These are phyloP conservation scores for Apotomis turbidana DNA, from an alignment of 2,888 invertebrate genomes.

Conservation along the genomic window DNA sequence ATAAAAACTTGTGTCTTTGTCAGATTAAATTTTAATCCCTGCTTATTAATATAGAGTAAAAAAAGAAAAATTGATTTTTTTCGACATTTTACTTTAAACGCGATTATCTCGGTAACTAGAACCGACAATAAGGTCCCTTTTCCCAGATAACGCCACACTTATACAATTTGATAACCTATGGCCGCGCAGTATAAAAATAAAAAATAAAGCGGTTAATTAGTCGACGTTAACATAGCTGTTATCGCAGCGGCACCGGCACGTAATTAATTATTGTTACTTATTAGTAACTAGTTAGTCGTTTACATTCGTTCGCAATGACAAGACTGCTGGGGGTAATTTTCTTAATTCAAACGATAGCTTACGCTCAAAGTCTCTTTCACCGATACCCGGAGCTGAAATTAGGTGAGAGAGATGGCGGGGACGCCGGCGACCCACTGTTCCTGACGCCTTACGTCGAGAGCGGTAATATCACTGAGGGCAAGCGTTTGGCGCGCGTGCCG, in stretches of 20 bases:
- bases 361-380: conserved; percentile 62
- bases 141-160: too few relatives aligned
- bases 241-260: neutral
- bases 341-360: conserved; percentile 53
- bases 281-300: neutral
- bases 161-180: too few relatives aligned
- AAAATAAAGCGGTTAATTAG: too few relatives aligned
- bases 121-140: too few relatives aligned
- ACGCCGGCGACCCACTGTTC: conserved; percentile 86
- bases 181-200: too few relatives aligned
- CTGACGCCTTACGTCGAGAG: conserved; percentile 89
- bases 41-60: too few relatives aligned
- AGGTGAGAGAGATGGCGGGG: conserved; percentile 62
- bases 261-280: neutral
- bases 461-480: conserved; percentile 87
- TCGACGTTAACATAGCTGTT: neutral
- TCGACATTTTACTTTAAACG: too few relatives aligned
- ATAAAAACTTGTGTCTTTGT: too few relatives aligned
- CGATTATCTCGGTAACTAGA: too few relatives aligned
- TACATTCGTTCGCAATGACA: conserved; percentile 54
- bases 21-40: too few relatives aligned
- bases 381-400: conserved; percentile 67
- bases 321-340: conserved; percentile 51
- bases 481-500: conserved; percentile 80
- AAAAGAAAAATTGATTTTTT: too few relatives aligned